Evolutionary conservation across 1,140 invertebrate genomes (phyloP).

Genomic region (Aphaenogaster ashmeadi): DNA sequence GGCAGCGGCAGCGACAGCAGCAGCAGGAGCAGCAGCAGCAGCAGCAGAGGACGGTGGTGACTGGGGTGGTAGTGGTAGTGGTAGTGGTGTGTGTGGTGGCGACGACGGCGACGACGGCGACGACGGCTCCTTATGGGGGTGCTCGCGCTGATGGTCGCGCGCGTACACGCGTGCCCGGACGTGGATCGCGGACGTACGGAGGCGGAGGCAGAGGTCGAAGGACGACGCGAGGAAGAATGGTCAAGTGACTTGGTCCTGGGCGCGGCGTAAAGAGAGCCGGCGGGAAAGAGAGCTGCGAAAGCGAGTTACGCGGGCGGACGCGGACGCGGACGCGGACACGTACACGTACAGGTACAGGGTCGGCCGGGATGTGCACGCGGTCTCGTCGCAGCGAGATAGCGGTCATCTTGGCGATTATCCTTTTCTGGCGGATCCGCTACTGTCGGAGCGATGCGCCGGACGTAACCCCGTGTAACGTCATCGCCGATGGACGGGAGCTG

Average conservation of each 20-base stretch:
- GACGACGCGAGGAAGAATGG: conserved; percentile 46
- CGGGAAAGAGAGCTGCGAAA: conserved; percentile 33
- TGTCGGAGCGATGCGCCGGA: conserved; percentile 38
- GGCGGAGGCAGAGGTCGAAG: conserved; percentile 46
- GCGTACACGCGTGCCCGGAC: conserved; percentile 41
- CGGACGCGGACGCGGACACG: not conserved
- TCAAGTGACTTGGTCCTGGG: conserved; percentile 72
- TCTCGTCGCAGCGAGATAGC: conserved; percentile 47
- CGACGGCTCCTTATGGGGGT: conserved; percentile 40
- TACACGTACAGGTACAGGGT: conserved; percentile 23
- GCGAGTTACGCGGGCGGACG: conserved; percentile 7
- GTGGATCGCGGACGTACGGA: conserved; percentile 14
- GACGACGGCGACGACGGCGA: not conserved
- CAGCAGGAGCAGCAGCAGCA: not conserved
- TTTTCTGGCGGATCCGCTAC: conserved; percentile 58
- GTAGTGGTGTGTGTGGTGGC: not conserved
- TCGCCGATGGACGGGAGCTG: conserved; percentile 77
- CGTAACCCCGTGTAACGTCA: conserved; percentile 74
- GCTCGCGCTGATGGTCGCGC: conserved; percentile 30
- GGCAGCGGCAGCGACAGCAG: no score
- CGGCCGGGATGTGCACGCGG: conserved; percentile 74
- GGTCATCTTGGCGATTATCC: conserved; percentile 68
- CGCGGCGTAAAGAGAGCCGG: conserved; percentile 57
- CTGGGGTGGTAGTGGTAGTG: no score
- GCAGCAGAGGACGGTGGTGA: not conserved